Evolutionary conservation across 1,140 invertebrate genomes (phyloP), one percentile per base, ranked within the genome.

Genomic region (Aradophagus sp.): DNA sequence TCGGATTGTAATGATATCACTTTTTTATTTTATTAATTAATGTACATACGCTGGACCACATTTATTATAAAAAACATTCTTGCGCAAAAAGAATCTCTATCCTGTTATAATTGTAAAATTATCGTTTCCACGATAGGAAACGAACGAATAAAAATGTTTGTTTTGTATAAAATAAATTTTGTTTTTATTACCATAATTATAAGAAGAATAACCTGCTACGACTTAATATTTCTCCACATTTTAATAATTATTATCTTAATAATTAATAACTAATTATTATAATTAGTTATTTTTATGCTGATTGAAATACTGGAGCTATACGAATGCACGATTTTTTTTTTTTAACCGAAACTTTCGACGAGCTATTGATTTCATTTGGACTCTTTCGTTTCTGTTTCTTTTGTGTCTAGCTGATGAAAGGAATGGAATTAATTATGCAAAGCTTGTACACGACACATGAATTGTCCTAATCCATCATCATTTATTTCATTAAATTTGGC

Each of bases 1-100:
- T 65, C 61, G 53, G 20, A 65, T 15, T 61, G 55, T 72, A 61
- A 66, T 65, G 11, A 71, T 72, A 72, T 66, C 69, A 66, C 48
- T 72, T 72, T 65, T 65, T 65, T 72, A 61, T 72, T 59, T 72
- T 72, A 66, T 66, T 59, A n/a, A n/a, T n/a, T n/a, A 72, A 55
- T 72, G 69, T 72, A 66, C n/a, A 72, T 72, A 72, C 35, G 61
- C 69, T 72, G 55, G 48, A 72, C 48, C 61, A 66, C 41, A 56
- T 61, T 65, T 55, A 72, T 66, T 72, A 66, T n/a, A n/a, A n/a
- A 52, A 29, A 69, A 62, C 31, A 70, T 62, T 70, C 66, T 70
- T 56, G 41, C 45, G 50, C 50, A 70, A 68, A 23, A 70, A 62
- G 66, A 70, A 70, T 70, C 56, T 69, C 67, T 70, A 73, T 65